These are phyloP conservation scores for Mnemiopsis leidyi DNA, from an alignment of 37 sponge, comb jelly and placozoan species.

Conservation along the genomic window DNA sequence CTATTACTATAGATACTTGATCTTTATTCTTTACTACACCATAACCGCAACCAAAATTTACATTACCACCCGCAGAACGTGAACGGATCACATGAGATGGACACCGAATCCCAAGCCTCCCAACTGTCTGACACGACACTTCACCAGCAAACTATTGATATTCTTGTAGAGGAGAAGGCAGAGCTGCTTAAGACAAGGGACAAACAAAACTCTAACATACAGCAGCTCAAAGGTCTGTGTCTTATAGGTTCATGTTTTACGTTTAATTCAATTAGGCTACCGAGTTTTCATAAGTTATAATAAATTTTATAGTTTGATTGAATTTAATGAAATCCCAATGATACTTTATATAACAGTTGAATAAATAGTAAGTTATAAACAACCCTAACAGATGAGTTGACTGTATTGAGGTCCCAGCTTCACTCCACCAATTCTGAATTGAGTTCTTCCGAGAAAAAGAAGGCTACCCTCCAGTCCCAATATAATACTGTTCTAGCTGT, in stretches of 20 bases:
- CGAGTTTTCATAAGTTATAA: too few relatives aligned
- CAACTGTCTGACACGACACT: conserved; percentile 28
- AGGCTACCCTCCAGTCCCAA: background rate
- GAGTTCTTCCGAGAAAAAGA: conserved; percentile 13
- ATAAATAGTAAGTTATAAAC: too few relatives aligned
- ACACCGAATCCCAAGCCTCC: conserved; percentile 25
- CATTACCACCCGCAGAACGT: conserved; percentile 11
- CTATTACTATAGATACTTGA: too few relatives aligned
- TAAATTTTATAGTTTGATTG: too few relatives aligned
- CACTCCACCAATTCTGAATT: conserved; percentile 15
- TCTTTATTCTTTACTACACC: too few relatives aligned
- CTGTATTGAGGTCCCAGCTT: conserved; percentile 1
- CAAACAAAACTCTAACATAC: background rate
- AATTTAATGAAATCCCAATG: too few relatives aligned
- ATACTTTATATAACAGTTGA: too few relatives aligned
- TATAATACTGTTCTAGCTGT: background rate
- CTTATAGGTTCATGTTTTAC: too few relatives aligned
- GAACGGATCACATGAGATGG: conserved; percentile 23
- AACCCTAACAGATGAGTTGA: conserved; percentile 50
- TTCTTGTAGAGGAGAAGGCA: conserved; percentile 61
- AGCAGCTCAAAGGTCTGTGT: conserved; percentile 11
- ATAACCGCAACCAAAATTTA: too few relatives aligned
- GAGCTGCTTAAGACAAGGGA: conserved; percentile 21
- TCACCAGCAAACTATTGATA: conserved; percentile 56
- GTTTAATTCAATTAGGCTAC: too few relatives aligned